Evolutionary conservation across 64 coral and sea anemone species (phyloP), one percentile per base, ranked within the genome.

Genomic region (Montipora cactus): DNA sequence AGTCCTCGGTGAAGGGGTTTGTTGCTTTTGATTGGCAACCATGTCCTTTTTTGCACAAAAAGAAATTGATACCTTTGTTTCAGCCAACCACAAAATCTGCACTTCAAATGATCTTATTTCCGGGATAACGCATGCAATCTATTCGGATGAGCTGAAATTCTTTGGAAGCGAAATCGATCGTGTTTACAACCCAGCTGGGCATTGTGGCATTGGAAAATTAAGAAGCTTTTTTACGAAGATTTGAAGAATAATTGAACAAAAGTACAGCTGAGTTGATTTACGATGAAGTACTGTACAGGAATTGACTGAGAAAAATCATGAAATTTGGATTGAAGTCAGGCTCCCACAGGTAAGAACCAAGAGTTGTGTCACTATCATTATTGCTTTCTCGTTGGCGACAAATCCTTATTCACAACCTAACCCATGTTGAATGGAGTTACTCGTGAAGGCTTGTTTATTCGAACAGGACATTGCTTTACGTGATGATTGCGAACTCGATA

Each of bases 91-190:
- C 44, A 11, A 78, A 48, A 49, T 13, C 8, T 23, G 46, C 15
- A 47, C 18, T 37, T 76, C 3, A 78, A 8, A 2, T 16, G 76
- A 78, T 78, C 76, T 19, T 78, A 78, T 78, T 78, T 50, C 76
- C 76, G 76, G 76, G 76, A 78, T 78, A 18, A 18, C 11, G 14
- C 46, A 49, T 16, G 76, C 19, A 4, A 78, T 7, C 15, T 11
- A 50, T 76, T 76, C 25, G 47, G 44, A 11, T 49, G 76, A 78
- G 76, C 12, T 9, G 76, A 78, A 16, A 78, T 78, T 78, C 76
- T 78, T 78, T 49, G 19, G 5, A 45, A 49, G 46, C 14, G 16
- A 49, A 78, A 78, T 4, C 37, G 37, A 50, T 51, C 16, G 13
- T 6, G 76, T n/a, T 50, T 15, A 78, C 0, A 7, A 4, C 19